A percentile compares a stretch with the other conserved stretches of the same genome.
These are phyloP conservation scores for Barypeithes pellucidus DNA, from an alignment of 2,888 invertebrate genomes.

Conservation along the genomic window DNA sequence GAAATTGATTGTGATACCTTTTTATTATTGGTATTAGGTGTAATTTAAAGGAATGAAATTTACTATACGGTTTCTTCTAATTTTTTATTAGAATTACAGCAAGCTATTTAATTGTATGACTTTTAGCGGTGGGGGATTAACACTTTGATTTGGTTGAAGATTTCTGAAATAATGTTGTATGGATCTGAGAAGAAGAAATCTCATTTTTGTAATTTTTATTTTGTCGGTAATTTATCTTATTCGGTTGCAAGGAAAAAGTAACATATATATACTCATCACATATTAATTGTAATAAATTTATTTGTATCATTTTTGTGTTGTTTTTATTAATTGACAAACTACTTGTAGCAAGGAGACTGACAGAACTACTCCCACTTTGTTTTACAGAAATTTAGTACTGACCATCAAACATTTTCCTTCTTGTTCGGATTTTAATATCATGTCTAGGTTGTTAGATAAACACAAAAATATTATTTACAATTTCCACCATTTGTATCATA, in stretches of 20 bases:
- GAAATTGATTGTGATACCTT: background rate
- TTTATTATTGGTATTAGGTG: background rate
- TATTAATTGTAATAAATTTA: slow-evolving; percentile 2
- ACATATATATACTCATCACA: background rate
- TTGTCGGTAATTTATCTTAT: background rate
- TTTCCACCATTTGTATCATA: too few species aligned
- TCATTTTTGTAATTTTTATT: background rate
- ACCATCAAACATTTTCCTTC: too few species aligned
- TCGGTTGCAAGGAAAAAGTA: background rate
- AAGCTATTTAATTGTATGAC: background rate
- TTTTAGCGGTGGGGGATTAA: slow-evolving; percentile 15
- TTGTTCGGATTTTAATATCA: too few species aligned
- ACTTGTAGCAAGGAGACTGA: too few species aligned
- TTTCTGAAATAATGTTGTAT: background rate
- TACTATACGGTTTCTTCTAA: too few species aligned
- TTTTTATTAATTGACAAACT: background rate
- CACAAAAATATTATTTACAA: too few species aligned
- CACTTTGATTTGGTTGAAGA: background rate
- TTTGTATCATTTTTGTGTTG: background rate
- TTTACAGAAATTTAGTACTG: too few species aligned
- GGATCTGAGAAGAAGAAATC: background rate
- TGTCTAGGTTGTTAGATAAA: too few species aligned
- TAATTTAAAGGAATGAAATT: too few species aligned
- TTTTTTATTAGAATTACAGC: background rate
- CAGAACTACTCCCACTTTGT: too few species aligned